A percentile compares a stretch with the other conserved stretches of the same genome.
Evolutionary conservation across 2,797 vertebrate species (phyloP).

Genomic region (Cygnus olor): DNA sequence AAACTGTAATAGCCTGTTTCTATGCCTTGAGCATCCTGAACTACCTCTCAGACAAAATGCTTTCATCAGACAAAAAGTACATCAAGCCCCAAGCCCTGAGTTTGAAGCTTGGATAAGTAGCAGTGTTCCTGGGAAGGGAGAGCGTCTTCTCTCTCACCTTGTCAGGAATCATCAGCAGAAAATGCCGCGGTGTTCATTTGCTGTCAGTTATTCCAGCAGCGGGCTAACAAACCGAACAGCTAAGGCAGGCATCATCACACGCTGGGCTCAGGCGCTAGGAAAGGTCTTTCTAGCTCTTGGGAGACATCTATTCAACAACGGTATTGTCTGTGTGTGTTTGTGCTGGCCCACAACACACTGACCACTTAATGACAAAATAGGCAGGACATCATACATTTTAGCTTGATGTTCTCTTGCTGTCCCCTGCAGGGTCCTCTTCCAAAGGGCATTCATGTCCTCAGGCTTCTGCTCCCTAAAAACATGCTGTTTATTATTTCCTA

Average conservation of each 20-base stretch:
- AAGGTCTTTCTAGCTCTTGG: not conserved
- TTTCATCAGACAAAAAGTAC: slow-evolving; percentile 1
- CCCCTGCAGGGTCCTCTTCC: not conserved
- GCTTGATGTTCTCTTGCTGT: not conserved
- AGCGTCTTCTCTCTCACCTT: slow-evolving; percentile 49
- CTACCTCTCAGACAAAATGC: not conserved
- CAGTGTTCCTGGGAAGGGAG: not conserved
- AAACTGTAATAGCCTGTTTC: slow-evolving; percentile 13
- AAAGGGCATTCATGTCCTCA: not conserved
- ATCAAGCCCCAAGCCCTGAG: not conserved
- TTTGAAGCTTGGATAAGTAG: not conserved
- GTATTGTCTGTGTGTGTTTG: not conserved
- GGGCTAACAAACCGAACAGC: slow-evolving; percentile 44
- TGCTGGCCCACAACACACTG: not conserved
- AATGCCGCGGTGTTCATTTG: slow-evolving; percentile 43
- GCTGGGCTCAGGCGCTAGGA: not conserved
- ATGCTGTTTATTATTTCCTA: not conserved
- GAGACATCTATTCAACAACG: not conserved
- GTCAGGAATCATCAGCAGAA: slow-evolving; percentile 57
- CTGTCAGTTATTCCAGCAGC: slow-evolving; percentile 62
- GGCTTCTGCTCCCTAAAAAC: not conserved
- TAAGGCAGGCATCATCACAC: not conserved
- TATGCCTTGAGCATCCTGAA: not conserved
- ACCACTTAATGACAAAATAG: not conserved
- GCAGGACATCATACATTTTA: not conserved